Evolutionary conservation across 2,113 vertebrate species (phyloP).

Genomic region (Ochotona curzoniae): DNA sequence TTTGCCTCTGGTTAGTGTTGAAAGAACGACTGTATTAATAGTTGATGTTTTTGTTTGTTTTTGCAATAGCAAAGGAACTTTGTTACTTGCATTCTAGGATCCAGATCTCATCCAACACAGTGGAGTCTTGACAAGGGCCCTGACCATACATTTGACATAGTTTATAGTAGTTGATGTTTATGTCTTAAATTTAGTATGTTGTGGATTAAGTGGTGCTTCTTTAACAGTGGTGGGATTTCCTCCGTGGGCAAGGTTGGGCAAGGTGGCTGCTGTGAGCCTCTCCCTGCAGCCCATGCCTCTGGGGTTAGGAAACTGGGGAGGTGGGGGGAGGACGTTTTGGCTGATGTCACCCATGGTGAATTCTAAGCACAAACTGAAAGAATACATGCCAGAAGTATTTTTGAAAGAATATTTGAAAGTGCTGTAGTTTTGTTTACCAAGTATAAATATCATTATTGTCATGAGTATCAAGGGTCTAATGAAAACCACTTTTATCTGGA

Average conservation of each 20-base stretch:
- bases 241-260: too few relatives aligned
- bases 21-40: neutral
- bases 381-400: slow-evolving; percentile 7
- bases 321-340: neutral
- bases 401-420: slow-evolving; percentile 26
- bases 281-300: neutral
- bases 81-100: too few relatives aligned
- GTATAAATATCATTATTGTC: neutral
- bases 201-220: neutral
- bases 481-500: neutral
- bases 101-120: too few relatives aligned
- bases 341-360: neutral
- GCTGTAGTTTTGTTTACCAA: neutral
- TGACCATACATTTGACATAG: too few relatives aligned
- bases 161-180: neutral
- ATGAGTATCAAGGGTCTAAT: neutral
- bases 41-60: neutral
- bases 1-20: neutral
- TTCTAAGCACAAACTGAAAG: neutral
- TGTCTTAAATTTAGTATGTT: neutral
- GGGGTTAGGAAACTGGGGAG: neutral
- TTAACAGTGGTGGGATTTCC: neutral
- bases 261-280: neutral
- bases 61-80: too few relatives aligned
- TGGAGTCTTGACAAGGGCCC: too few relatives aligned